Conservation (phyloP, 1,140 invertebrate genomes). For the Dinoponera quadriceps region DNA sequence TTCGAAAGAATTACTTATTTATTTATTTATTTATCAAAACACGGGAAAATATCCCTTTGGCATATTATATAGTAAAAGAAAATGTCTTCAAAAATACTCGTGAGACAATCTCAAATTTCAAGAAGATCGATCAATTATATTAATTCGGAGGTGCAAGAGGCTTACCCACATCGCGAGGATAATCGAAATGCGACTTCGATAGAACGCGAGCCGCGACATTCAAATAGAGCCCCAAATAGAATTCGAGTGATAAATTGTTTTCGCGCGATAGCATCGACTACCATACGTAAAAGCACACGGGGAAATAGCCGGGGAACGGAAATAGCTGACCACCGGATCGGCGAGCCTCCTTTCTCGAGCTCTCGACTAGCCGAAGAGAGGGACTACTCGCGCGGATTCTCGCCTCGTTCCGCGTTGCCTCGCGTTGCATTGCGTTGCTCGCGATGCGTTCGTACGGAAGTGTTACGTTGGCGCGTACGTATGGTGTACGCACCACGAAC, state of each 20-base stretch:
- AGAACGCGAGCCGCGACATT: not conserved
- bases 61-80: no score
- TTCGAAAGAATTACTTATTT: no score
- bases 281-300: slow-evolving; percentile 13
- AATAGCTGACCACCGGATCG: slow-evolving; percentile 34
- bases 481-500: not conserved
- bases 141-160: not conserved
- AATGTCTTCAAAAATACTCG: no score
- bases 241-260: not conserved
- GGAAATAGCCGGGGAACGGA: slow-evolving; percentile 13
- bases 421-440: slow-evolving; percentile 16
- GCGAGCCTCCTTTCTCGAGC: slow-evolving; percentile 39
- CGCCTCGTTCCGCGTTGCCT: slow-evolving; percentile 14
- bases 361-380: not conserved
- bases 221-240: not conserved
- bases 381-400: slow-evolving; percentile 10
- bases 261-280: not conserved
- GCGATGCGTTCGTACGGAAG: slow-evolving; percentile 24
- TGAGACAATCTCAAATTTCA: no score
- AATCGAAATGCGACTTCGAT: not conserved
- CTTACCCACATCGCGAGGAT: not conserved
- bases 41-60: no score
- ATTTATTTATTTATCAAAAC: no score
- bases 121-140: no score
- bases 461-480: slow-evolving; percentile 48